These are phyloP conservation scores for Apodemus agrarius DNA, from an alignment of 2,797 vertebrate species.

Conservation along the genomic window DNA sequence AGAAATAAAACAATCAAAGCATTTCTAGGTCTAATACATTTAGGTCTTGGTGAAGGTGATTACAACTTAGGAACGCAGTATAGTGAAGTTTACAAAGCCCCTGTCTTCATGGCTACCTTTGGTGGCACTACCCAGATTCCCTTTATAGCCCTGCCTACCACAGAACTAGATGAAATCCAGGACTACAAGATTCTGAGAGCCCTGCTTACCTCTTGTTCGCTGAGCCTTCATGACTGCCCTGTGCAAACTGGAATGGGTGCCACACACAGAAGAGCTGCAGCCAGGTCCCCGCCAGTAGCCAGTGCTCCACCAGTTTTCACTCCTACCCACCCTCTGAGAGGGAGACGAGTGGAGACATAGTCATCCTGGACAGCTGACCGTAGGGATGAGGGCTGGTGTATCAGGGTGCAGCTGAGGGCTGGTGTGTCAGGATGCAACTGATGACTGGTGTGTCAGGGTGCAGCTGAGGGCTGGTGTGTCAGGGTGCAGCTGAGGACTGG, in stretches of 20 bases:
- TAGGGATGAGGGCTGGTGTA: background rate
- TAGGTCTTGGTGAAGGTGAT: background rate
- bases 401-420: no score
- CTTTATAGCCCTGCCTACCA: background rate
- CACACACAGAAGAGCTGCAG: background rate
- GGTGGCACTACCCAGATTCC: background rate
- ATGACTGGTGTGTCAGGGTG: no score
- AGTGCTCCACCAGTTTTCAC: background rate
- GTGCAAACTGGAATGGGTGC: background rate
- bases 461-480: no score
- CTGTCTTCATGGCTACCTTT: background rate
- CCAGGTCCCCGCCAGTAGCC: background rate
- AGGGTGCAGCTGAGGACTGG: no score
- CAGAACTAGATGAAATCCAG: background rate
- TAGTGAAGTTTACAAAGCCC: background rate
- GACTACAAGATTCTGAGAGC: background rate
- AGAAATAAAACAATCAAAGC: background rate
- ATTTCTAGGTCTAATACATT: background rate
- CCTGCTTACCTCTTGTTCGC: background rate
- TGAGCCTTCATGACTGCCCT: background rate
- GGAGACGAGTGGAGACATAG: background rate
- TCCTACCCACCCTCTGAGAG: background rate
- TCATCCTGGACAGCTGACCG: conserved; percentile 10
- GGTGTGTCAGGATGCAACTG: no score
- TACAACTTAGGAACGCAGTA: background rate